These are phyloP conservation scores for Neria commutata DNA, from an alignment of 2,888 invertebrate genomes.

Conservation along the genomic window DNA sequence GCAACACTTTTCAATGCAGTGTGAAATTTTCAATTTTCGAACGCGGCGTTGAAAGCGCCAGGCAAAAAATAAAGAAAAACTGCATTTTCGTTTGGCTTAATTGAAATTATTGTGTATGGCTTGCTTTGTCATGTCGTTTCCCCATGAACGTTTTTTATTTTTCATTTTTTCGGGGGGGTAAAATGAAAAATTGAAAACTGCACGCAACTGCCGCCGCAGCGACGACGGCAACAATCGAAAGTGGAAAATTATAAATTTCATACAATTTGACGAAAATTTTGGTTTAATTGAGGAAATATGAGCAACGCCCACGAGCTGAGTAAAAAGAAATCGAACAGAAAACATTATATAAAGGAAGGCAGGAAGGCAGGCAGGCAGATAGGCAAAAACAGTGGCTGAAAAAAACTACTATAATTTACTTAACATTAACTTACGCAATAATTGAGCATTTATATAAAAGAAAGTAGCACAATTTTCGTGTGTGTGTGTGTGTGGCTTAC, in stretches of 20 bases:
- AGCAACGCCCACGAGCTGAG: background rate
- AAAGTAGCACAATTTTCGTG: too few relatives aligned
- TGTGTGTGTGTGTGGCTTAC: too few relatives aligned
- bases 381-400: too few relatives aligned
- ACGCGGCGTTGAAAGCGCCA: too few relatives aligned
- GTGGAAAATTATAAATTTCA: background rate
- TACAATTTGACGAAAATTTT: background rate
- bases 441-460: too few relatives aligned
- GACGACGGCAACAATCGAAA: background rate
- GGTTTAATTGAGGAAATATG: constrained; percentile 7
- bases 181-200: constrained; percentile 48
- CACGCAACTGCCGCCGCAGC: constrained; percentile 38
- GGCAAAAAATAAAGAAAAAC: background rate
- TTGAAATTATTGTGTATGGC: constrained; percentile 28
- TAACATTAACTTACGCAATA: too few relatives aligned
- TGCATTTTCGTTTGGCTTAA: constrained; percentile 18
- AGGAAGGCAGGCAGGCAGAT: too few relatives aligned
- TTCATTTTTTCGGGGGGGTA: constrained; percentile 25
- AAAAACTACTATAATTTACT: too few relatives aligned
- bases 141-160: background rate
- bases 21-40: too few relatives aligned
- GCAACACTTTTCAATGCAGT: too few relatives aligned
- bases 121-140: constrained; percentile 14
- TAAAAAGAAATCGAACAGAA: too few relatives aligned
- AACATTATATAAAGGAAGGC: too few relatives aligned